phyloP scores from a whole-genome alignment of 2,797 vertebrate genomes.

The Myoxocephalus aenaeus region DNA sequence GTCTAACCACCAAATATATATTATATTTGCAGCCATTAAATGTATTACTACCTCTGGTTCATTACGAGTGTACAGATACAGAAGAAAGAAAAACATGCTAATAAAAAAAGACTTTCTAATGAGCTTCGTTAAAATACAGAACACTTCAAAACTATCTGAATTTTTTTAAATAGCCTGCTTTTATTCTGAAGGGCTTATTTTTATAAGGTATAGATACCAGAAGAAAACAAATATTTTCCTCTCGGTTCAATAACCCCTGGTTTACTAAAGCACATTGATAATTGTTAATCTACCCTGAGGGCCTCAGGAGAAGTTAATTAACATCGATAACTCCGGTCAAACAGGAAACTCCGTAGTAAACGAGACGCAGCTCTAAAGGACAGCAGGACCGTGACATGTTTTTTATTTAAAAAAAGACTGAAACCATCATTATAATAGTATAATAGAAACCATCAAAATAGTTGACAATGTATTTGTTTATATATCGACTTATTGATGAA shows the following conservation, averaged over 20 bases:
- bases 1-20: too few relatives aligned
- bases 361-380: too few relatives aligned
- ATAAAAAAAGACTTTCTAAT: too few relatives aligned
- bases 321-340: slow-evolving; percentile 19
- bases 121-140: too few relatives aligned
- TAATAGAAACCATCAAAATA: background rate
- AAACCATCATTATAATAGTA: background rate
- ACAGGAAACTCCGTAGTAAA: slow-evolving; percentile 7
- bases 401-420: too few relatives aligned
- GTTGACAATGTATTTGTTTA: background rate
- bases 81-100: too few relatives aligned
- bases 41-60: too few relatives aligned
- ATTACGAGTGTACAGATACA: too few relatives aligned
- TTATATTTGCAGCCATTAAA: too few relatives aligned
- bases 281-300: slow-evolving; percentile 1
- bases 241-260: background rate
- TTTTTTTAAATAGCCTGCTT: background rate
- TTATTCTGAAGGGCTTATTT: slow-evolving; percentile 7
- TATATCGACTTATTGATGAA: background rate
- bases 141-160: background rate
- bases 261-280: slow-evolving; percentile 21
- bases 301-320: slow-evolving; percentile 20
- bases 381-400: too few relatives aligned
- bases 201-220: background rate
- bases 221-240: background rate